Evolutionary conservation across 2,113 vertebrate genomes (phyloP).

Genomic region (Tachuris rubrigastra): DNA sequence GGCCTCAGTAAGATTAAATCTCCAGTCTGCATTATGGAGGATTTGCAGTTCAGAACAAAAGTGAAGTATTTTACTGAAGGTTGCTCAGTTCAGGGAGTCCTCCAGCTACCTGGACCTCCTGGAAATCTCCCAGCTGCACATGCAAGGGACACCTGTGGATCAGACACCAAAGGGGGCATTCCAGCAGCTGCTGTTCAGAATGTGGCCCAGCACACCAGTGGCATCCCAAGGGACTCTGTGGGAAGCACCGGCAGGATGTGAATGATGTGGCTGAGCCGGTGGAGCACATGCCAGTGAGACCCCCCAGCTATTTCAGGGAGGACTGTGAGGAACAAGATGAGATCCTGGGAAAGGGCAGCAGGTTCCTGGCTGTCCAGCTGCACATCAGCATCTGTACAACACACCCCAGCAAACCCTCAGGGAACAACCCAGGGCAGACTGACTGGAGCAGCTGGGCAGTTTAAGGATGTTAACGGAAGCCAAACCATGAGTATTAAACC

Average conservation of each 20-base stretch:
- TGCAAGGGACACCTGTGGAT: neutral
- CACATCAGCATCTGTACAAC: neutral
- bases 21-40: neutral
- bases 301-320: neutral
- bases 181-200: neutral
- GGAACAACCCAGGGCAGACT: rapidly evolving
- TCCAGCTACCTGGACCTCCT: neutral
- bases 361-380: neutral
- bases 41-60: neutral
- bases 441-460: neutral
- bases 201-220: neutral
- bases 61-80: neutral
- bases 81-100: neutral
- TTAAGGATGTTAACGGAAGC: neutral
- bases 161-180: too few species aligned
- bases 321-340: neutral
- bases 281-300: neutral
- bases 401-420: neutral
- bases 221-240: rapidly evolving
- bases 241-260: neutral
- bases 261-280: neutral
- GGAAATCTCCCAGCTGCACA: neutral
- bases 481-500: neutral
- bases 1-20: neutral
- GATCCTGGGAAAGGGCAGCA: neutral